Conservation (phyloP, 2,797 vertebrate genomes). For the Cottoperca gobio region DNA sequence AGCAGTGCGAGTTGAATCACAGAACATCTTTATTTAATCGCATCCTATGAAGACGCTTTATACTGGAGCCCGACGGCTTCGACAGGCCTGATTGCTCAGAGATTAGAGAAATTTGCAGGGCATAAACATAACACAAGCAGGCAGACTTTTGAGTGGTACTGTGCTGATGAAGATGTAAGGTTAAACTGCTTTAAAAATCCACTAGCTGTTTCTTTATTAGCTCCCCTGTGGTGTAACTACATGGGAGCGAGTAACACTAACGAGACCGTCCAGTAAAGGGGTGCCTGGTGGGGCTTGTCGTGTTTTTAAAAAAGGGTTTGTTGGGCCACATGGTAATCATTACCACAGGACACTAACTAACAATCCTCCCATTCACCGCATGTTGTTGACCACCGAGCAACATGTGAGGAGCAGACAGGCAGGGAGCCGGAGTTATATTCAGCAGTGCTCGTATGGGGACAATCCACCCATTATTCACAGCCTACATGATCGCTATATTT, state of each 20-base stretch:
- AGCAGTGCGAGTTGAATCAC: conserved; percentile 35
- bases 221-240: conserved; percentile 55
- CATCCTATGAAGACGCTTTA: conserved; percentile 36
- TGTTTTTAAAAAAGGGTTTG: conserved; percentile 45
- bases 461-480: conserved; percentile 68
- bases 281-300: conserved; percentile 49
- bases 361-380: conserved; percentile 79
- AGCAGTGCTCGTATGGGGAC: conserved; percentile 46
- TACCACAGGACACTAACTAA: conserved; percentile 71
- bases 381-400: conserved; percentile 70
- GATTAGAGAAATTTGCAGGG: conserved; percentile 63
- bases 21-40: conserved; percentile 47
- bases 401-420: conserved; percentile 62
- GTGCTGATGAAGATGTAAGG: conserved; percentile 31
- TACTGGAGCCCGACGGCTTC: conserved; percentile 26
- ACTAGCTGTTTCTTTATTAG: conserved; percentile 56
- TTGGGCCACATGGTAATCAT: conserved; percentile 76
- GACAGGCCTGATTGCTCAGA: conserved; percentile 50
- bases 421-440: conserved; percentile 41
- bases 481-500: conserved; percentile 43
- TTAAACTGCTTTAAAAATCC: conserved; percentile 48
- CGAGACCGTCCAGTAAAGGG: conserved; percentile 50
- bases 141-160: conserved; percentile 29
- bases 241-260: conserved; percentile 41
- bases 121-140: conserved; percentile 58